Evolutionary conservation across 2,113 vertebrate genomes (phyloP).

Genomic region (Brachionichthys hirsutus): DNA sequence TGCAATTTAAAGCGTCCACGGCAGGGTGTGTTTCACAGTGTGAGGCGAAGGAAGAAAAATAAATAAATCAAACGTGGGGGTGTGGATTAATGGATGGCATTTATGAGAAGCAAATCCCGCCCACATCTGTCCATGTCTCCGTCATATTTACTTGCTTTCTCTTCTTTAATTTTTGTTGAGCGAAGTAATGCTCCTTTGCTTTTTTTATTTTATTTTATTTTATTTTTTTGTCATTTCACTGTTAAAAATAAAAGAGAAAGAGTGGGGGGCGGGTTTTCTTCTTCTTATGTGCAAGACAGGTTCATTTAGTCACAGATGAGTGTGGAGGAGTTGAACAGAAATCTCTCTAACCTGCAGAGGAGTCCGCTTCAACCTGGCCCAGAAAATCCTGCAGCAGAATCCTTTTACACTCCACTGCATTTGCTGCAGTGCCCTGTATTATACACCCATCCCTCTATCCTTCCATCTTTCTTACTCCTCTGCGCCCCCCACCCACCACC

Average conservation of each 20-base stretch:
- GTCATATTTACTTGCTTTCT: background rate
- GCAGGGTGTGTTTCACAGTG: constrained; percentile 14
- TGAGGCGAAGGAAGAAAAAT: constrained; percentile 7
- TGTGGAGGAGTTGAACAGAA: constrained; percentile 31
- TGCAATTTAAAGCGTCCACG: constrained; percentile 16
- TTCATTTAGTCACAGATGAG: constrained; percentile 19
- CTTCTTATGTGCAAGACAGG: constrained; percentile 9
- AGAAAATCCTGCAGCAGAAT: constrained; percentile 57
- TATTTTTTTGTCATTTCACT: too few relatives aligned
- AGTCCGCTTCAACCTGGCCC: constrained; percentile 57
- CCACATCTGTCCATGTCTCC: constrained; percentile 14
- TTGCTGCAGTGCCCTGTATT: constrained; percentile 71
- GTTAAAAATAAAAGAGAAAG: background rate
- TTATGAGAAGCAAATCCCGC: constrained; percentile 42
- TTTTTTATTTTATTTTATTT: too few relatives aligned
- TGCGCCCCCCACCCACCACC: too few relatives aligned
- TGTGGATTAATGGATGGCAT: constrained; percentile 7
- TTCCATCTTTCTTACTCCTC: constrained; percentile 52
- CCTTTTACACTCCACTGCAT: constrained; percentile 67
- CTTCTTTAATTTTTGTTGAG: background rate
- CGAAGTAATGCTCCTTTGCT: too few relatives aligned
- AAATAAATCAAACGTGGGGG: too few relatives aligned
- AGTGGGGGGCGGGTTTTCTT: background rate
- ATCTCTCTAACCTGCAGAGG: constrained; percentile 49
- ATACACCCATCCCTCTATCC: constrained; percentile 60